Evolutionary conservation across 2,113 vertebrate species (phyloP).

Genomic region (Epinephelus moara): DNA sequence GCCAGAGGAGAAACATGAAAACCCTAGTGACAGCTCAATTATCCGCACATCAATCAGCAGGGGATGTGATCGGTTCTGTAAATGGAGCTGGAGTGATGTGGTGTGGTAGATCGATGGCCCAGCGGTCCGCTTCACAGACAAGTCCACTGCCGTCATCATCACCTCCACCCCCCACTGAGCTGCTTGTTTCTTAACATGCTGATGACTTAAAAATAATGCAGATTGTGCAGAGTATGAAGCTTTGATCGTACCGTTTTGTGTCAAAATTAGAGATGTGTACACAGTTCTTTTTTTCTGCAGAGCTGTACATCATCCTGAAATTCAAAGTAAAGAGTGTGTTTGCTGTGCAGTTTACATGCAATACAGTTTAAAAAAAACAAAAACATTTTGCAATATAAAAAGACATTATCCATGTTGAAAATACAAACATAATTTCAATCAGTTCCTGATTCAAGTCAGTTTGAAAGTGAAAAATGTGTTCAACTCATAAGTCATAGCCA

Average conservation of each 20-base stretch:
- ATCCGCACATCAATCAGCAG: constrained; percentile 82
- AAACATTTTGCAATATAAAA: neutral
- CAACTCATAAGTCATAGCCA: neutral
- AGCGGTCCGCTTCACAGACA: constrained; percentile 68
- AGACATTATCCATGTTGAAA: neutral
- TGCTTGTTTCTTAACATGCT: constrained; percentile 58
- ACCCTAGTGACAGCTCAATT: constrained; percentile 83
- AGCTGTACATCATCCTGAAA: constrained; percentile 7
- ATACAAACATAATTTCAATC: neutral
- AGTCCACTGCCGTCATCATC: constrained; percentile 66
- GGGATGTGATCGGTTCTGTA: constrained; percentile 78
- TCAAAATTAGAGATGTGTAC: constrained; percentile 4
- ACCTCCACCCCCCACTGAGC: constrained; percentile 56
- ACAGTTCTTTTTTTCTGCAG: constrained; percentile 28
- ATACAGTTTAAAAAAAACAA: neutral
- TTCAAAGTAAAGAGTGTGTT: neutral
- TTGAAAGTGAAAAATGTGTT: neutral
- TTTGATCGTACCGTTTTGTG: constrained; percentile 8
- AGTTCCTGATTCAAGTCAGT: neutral
- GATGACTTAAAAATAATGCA: constrained; percentile 50
- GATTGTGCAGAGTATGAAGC: constrained; percentile 19
- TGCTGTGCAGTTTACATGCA: neutral
- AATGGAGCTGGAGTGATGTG: constrained; percentile 76
- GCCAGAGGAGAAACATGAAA: constrained; percentile 75
- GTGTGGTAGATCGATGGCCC: constrained; percentile 80